Evolutionary conservation across 2,797 vertebrate genomes (phyloP).

Genomic region (Micropoecilia bifurca): DNA sequence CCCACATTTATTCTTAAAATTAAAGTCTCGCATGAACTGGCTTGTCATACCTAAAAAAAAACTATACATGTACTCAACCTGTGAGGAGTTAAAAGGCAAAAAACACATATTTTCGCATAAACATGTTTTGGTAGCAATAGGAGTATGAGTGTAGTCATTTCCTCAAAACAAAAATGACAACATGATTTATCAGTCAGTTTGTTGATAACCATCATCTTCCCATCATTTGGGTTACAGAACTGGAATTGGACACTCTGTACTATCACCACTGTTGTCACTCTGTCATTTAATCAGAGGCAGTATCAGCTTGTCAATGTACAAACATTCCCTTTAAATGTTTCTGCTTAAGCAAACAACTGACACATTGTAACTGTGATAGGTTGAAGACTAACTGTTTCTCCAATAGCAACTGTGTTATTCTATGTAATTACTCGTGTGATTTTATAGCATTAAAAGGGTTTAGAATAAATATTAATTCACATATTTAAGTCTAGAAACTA

Average conservation of each 20-base stretch:
- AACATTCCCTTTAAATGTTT: constrained; percentile 40
- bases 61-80: not conserved
- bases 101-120: not conserved
- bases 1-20: not conserved
- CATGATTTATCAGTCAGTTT: not conserved
- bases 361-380: constrained; percentile 24
- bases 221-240: not conserved
- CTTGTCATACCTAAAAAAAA: not conserved
- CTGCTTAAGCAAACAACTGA: constrained; percentile 32
- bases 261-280: constrained; percentile 3
- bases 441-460: too few relatives aligned
- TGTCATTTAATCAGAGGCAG: constrained; percentile 31
- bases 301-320: constrained; percentile 45
- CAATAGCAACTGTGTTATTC: too few relatives aligned
- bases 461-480: too few relatives aligned
- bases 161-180: not conserved
- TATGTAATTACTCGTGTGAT: too few relatives aligned
- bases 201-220: constrained; percentile 20
- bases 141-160: not conserved
- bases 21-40: not conserved
- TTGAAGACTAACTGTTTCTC: too few relatives aligned
- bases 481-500: too few relatives aligned
- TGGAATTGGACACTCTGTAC: not conserved
- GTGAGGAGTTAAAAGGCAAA: not conserved
- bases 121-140: not conserved